Evolutionary conservation across 2,113 vertebrate genomes (phyloP), one percentile per base, ranked within the genome.

Genomic region (Alaudala cheleensis): DNA sequence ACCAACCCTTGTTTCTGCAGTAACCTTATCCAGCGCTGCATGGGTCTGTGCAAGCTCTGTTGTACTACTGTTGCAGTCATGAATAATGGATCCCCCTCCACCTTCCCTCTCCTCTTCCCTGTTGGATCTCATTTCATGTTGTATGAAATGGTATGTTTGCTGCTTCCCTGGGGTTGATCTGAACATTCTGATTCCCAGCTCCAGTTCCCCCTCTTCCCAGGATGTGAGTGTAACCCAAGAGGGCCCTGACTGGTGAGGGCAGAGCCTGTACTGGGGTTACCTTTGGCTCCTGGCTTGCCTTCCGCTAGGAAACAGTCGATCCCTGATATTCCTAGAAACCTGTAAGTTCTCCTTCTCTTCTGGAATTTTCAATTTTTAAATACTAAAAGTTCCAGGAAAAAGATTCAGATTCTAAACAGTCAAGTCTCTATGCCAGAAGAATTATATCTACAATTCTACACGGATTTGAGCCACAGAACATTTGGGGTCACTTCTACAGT

Each of bases 61-160:
- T 83, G 81, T 88, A 65, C 79, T 95, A 65, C 90, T 78, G 54
- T 81, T 83, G 88, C 94, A 76, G 83, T 95, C 58, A 90, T 96
- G 58, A 96, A 96, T 96, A 96, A 97, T 96, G 79, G 34, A 95
- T 93, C 34, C 42, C 39, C 21, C 47, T 94, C 74, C 47, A 84
- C 67, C 69, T 90, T 90, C 82, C 67, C 64, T 94, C 82, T 94
- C 56, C 56, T 83, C 64, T 86, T 86, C 51, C 53, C 79, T 42
- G 40, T 64, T 93, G 85, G 93, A 93, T 94, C 90, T 64, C 28
- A 7, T 93, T 96, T 96, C 96, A 81, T n/a, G 45, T 37, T 67
- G 71, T 18, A 80, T 39, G 67, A 31, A 77, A 58, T 92, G 51
- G 50, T 45, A n/a, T 58, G 51, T 90, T 93, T 86, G 60, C 80